Conservation (phyloP, 2,888 invertebrate species). For the Limulus polyphemus region DNA sequence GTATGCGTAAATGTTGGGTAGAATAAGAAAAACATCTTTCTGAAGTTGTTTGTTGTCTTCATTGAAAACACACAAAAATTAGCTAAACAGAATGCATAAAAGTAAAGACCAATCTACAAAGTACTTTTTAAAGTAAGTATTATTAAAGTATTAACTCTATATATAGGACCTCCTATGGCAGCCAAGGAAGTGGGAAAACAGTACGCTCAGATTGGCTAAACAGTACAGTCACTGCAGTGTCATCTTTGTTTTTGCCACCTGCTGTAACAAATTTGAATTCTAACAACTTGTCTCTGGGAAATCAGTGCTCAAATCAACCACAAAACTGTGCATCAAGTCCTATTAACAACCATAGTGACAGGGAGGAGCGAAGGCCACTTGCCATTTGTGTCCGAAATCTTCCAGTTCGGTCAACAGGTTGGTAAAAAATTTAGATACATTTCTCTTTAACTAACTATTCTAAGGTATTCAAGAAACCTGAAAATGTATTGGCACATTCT, state of each 20-base stretch:
- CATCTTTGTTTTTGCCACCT: constrained; percentile 16
- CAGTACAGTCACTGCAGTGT: constrained; percentile 29
- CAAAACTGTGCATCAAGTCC: background rate
- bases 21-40: too few species aligned
- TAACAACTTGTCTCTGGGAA: constrained; percentile 10
- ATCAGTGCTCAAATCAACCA: background rate
- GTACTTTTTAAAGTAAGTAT: too few species aligned
- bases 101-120: too few species aligned
- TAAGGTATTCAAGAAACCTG: too few species aligned
- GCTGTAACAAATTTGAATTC: constrained; percentile 14
- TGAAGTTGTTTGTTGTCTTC: too few species aligned
- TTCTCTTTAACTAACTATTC: too few species aligned
- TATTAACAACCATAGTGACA: constrained; percentile 37
- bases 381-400: constrained; percentile 84
- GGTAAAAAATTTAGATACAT: too few species aligned
- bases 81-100: too few species aligned
- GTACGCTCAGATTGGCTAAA: constrained; percentile 24
- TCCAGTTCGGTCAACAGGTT: constrained; percentile 60
- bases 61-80: too few species aligned
- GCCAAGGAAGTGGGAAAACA: constrained; percentile 25
- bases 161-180: constrained; percentile 22
- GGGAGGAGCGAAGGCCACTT: constrained; percentile 60
- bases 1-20: too few species aligned
- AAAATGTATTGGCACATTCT: too few species aligned
- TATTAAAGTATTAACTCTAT: too few species aligned